Base-by-base conservation (phyloP, 2,113 vertebrate species). In the Hypomesus transpacificus region DNA sequence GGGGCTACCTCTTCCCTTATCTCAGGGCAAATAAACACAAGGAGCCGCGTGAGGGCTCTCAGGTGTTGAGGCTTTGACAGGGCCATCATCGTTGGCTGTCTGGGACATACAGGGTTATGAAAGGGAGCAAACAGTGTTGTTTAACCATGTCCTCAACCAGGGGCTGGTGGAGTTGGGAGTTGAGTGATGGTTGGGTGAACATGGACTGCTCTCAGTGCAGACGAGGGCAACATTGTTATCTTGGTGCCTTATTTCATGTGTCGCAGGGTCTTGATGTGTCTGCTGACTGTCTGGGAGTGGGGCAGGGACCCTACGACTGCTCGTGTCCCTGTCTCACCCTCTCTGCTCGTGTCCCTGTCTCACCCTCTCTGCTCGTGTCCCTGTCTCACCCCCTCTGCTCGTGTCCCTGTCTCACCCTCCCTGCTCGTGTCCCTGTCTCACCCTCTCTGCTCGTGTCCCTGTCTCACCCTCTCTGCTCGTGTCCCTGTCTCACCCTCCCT, bases 211-310 rank as follows among this genome's bases (percentile, higher is more conserved):
- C 8, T 46, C 39, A 13, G 39, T 46, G 39, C 9, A 46, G 39
- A 9, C 39, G 8, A 46, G 39, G 39, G 39, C 39, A 62, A 50
- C 57, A 50, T 73, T 52, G 66, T 75, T 75, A 73, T 73, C 68
- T 79, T 46, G 60, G 65, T 56, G 52, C 70, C 62, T 80, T 74
- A 81, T 87, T 75, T 69, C 50, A 61, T 76, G 64, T 67, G 66
- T 78, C 74, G 53, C 54, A 63, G 34, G 71, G 67, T 8, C 16
- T 70, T 66, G 77, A 72, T 57, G 78, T 82, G 82, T 78, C 68
- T 34, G 72, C 62, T 80, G 24, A 14, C 74, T 52, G 56, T 63
- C 39, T 78, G 52, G 73, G 57, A 70, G 68, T 67, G 50, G 34
- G 61, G n/a, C n/a, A 34, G 31, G 4, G 31, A 34, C 31, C 0